Conservation (phyloP, 1,140 invertebrate species). For the Neuroterus valhalla region DNA sequence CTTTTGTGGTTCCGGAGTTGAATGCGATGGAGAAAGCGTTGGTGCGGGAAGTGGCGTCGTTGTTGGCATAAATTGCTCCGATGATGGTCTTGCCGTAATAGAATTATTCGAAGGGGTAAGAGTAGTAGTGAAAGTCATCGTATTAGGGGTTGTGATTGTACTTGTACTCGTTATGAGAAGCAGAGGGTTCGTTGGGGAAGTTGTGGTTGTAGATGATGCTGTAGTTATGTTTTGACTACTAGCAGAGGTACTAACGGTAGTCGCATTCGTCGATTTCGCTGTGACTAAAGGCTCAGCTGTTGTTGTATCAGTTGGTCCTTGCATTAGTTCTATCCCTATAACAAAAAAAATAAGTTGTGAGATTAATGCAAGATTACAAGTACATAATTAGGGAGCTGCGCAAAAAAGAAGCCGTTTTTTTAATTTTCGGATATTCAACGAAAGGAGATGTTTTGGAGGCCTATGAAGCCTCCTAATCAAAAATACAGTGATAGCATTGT, state of each 20-base stretch:
- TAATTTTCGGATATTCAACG: no score
- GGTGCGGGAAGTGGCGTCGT: slow-evolving; percentile 11
- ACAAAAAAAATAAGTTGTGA: no score
- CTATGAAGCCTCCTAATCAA: no score
- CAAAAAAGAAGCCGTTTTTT: no score
- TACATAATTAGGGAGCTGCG: no score
- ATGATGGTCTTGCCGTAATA: neutral
- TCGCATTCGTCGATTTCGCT: no score
- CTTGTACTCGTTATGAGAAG: neutral
- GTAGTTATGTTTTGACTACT: neutral
- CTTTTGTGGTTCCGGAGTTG: slow-evolving; percentile 21
- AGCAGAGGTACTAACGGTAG: neutral
- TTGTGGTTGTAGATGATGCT: neutral
- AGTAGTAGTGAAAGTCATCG: slow-evolving; percentile 8
- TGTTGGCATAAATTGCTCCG: neutral
- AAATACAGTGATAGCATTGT: no score
- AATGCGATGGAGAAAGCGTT: neutral
- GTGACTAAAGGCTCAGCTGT: neutral
- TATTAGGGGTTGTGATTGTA: neutral
- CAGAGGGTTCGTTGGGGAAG: neutral
- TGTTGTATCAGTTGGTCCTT: neutral
- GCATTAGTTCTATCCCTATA: no score
- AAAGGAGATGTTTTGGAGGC: no score
- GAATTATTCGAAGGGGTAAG: neutral
- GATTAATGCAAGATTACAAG: no score